Base-by-base conservation (phyloP, 2,113 vertebrate genomes). In the Tursiops truncatus region DNA sequence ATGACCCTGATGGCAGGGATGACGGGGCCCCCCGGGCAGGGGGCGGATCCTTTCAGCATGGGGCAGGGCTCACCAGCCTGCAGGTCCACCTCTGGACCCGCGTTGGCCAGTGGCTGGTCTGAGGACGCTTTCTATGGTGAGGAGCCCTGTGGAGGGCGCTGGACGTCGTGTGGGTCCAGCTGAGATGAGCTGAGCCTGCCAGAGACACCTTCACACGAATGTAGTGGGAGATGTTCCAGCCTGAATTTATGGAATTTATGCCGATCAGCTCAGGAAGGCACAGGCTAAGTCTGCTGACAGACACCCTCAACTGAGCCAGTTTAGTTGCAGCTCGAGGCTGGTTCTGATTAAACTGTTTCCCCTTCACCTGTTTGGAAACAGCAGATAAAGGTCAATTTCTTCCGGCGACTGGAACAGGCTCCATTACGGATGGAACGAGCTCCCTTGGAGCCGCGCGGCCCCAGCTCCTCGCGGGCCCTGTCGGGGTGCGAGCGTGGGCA, bases 291-390 rank as follows among this genome's bases (percentile, higher is more conserved):
- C 26, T 33, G 47, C 14, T 1, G 36, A 23, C 83, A 10, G 0
- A 0, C 2, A 1, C 0, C 31, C 26, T 21, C 33, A 0, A 0
- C 0, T 0, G 62, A 14, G 73, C 8, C n/a, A 9, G 1, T n/a
- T 17, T 17, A 6, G 6, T 4, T n/a, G 28, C 0, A 6, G 53
- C 28, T 28, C 1, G 0, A 53, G 67, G 81, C 77, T 44, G 56
- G 36, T 3, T 77, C 63, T 73, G 82, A 58, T 44, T 17, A 18
- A 2, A 18, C 17, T 8, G 41, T 65, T 68, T 88, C 76, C 62
- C 80, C 41, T 80, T 38, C 93, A 26, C 1, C 47, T 58, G 88
- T 79, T 83, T 23, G 85, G 56, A 63, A 84, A 18, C 11, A 26
- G 56, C 41, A 4, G 91, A 6, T n/a, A 20, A 74, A 73, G 84